A percentile compares a stretch with the other conserved stretches of the same genome.
Evolutionary conservation across 2,797 vertebrate species (phyloP).

Genomic region (Trachops cirrhosus): DNA sequence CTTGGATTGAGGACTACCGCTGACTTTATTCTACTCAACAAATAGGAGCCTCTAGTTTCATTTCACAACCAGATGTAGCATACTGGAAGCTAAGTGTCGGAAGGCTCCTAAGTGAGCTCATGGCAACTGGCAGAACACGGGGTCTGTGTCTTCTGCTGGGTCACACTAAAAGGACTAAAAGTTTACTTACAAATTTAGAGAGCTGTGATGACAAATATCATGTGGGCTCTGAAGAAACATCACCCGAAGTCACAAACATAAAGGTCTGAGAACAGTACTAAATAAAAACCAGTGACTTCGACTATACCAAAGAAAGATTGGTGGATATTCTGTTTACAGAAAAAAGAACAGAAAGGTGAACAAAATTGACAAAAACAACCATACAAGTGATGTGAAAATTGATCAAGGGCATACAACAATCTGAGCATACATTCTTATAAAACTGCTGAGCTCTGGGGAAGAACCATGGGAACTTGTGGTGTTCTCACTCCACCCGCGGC

Average conservation of each 20-base stretch:
- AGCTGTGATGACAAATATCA: background rate
- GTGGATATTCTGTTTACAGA: background rate
- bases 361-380: background rate
- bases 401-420: background rate
- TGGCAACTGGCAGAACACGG: background rate
- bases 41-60: background rate
- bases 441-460: background rate
- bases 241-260: background rate
- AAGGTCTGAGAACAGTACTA: background rate
- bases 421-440: background rate
- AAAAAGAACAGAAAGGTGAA: background rate
- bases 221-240: background rate
- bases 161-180: background rate
- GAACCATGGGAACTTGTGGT: background rate
- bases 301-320: background rate
- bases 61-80: background rate
- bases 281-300: slow-evolving; percentile 23
- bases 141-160: background rate
- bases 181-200: background rate
- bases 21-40: background rate
- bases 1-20: background rate
- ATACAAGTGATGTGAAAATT: background rate
- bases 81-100: background rate
- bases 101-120: background rate
- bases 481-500: background rate